Evolutionary conservation across 2,797 vertebrate genomes (phyloP).

Genomic region (Monodelphis domestica): DNA sequence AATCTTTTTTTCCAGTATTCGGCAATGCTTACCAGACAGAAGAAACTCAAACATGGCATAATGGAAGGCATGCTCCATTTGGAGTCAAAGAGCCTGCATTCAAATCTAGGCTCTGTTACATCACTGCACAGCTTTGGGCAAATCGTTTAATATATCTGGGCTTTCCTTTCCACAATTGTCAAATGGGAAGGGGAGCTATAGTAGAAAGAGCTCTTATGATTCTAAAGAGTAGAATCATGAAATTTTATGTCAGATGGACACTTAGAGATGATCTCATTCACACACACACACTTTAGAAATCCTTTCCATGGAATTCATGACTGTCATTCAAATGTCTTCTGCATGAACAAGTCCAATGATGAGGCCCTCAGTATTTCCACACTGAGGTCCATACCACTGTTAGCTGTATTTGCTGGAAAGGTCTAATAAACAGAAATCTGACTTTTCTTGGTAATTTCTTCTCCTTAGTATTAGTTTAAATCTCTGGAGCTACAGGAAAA

Average conservation of each 20-base stretch:
- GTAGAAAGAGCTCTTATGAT: not conserved
- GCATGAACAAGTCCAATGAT: not conserved
- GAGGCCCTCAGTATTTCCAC: not conserved
- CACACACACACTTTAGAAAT: not conserved
- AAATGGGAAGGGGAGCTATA: not conserved
- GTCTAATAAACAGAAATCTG: not conserved
- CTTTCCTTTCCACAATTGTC: not conserved
- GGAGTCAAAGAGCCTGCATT: not conserved
- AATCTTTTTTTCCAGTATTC: constrained; percentile 41
- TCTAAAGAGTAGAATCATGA: not conserved
- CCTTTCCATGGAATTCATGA: not conserved
- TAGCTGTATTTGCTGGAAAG: not conserved
- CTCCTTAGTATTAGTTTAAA: not conserved
- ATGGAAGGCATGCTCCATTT: not conserved
- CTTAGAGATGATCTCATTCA: not conserved
- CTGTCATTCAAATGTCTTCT: not conserved
- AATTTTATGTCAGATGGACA: not conserved
- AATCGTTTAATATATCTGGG: not conserved
- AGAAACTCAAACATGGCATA: not conserved
- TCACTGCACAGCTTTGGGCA: not conserved
- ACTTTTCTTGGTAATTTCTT: not conserved
- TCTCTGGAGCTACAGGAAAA: not conserved
- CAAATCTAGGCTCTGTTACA: not conserved
- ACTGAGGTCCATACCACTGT: not conserved
- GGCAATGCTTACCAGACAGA: not conserved